Evolutionary conservation across 2,113 vertebrate genomes (phyloP), one percentile per base, ranked within the genome.

Genomic region (Spheniscus mendiculus): DNA sequence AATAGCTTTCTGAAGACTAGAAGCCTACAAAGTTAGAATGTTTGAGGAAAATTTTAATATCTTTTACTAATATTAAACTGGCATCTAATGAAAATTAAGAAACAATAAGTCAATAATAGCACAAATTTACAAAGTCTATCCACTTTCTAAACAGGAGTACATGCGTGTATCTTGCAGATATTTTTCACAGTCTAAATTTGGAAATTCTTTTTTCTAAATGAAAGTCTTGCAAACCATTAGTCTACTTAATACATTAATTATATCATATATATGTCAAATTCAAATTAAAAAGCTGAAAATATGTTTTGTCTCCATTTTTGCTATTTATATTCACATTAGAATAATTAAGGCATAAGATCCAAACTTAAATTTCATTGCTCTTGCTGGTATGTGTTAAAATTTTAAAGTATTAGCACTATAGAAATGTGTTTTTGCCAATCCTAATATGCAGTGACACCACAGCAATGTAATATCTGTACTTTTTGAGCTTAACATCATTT

Each of bases 401-500:
- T 77, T 90, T 62, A 9, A 90, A 93, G 10, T 26, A 7, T 32
- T 58, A 78, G 3, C 29, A 67, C 9, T 77, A 65, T 18, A 87
- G n/a, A 90, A 89, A 71, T 16, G 2, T 55, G 6, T 3, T 94
- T 96, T 66, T 83, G n/a, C 9, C 6, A 63, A 34, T 87, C 38
- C 38, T 90, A 74, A 70, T 87, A 81, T 25, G 8, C 21, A 88
- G 11, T 14, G 62, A 55, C 6, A 52, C 1, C 3, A 44, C 4
- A 89, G 21, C 19, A 87, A 73, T 44, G 45, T 71, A 79, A 62
- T 86, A 70, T 25, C 38, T 56, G 20, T 38, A 76, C 20, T 93
- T 86, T 44, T 74, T 89, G 58, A 82, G 30, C 47, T 91, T 94
- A 95, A 44, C 20, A 85, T 72, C 42, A 55, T 81, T 95, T 96